Conservation (phyloP, 2,113 vertebrate genomes). For the Hucho hucho region DNA sequence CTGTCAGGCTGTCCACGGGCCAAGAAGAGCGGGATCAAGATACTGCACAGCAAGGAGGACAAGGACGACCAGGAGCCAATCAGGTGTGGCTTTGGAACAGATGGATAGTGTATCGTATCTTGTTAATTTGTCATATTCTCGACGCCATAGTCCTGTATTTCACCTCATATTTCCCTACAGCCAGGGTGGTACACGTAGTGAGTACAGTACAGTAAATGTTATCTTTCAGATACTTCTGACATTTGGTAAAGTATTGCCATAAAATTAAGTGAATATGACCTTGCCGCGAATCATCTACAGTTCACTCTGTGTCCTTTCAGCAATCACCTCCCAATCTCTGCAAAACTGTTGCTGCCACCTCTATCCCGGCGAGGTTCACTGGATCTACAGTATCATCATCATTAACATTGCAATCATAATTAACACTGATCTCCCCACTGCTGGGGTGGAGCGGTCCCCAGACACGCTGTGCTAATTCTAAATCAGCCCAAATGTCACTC, state of each 20-base stretch:
- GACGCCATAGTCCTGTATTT: conserved; percentile 22
- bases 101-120: conserved; percentile 1
- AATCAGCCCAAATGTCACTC: conserved; percentile 13
- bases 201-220: no score
- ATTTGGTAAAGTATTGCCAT: conserved; percentile 34
- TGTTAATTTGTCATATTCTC: conserved; percentile 10
- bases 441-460: background rate
- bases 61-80: conserved; percentile 98
- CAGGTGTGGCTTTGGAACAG: conserved; percentile 74
- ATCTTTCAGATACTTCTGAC: conserved; percentile 20
- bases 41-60: conserved; percentile 97
- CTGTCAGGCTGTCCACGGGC: conserved; percentile 95
- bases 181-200: no score
- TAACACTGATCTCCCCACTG: conserved; percentile 37
- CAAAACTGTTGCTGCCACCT: conserved; percentile 35
- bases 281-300: no score
- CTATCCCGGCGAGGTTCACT: conserved; percentile 3
- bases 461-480: conserved; percentile 20
- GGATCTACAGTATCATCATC: conserved; percentile 21
- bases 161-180: conserved; percentile 10
- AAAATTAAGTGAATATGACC: conserved; percentile 39
- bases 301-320: no score
- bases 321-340: conserved; percentile 9
- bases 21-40: conserved; percentile 95
- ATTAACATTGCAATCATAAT: conserved; percentile 46